A percentile compares a stretch with the other conserved stretches of the same genome.
phyloP scores from a whole-genome alignment of 2,113 vertebrate species.

The Prietella phreatophila region DNA sequence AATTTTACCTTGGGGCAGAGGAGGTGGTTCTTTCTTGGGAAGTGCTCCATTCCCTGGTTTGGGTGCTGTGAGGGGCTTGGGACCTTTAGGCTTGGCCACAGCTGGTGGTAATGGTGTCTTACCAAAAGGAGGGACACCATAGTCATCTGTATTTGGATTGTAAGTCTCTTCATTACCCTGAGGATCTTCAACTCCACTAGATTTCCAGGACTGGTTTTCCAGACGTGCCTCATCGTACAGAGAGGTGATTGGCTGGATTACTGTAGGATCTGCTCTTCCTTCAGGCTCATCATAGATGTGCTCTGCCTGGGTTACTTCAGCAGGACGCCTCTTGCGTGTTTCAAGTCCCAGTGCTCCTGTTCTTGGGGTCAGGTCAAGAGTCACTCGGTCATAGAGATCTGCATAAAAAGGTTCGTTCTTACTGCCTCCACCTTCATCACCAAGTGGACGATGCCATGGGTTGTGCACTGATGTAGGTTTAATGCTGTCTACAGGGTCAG shows the following conservation, averaged over 20 bases:
- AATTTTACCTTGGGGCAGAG: conserved; percentile 58
- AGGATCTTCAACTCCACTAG: conserved; percentile 64
- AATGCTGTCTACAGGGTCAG: conserved; percentile 86
- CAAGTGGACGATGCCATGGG: conserved; percentile 60
- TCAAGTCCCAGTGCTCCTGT: conserved; percentile 61
- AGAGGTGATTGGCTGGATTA: not conserved
- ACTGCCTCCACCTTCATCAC: conserved; percentile 59
- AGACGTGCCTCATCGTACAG: conserved; percentile 80
- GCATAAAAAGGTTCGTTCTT: conserved; percentile 63
- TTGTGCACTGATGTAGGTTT: conserved; percentile 56
- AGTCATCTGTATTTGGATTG: conserved; percentile 69
- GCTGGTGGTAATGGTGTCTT: conserved; percentile 22
- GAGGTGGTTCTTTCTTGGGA: conserved; percentile 64
- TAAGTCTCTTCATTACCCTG: conserved; percentile 73
- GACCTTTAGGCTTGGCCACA: conserved; percentile 58
- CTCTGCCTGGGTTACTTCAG: conserved; percentile 53
- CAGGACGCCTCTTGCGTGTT: conserved; percentile 35
- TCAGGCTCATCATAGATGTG: conserved; percentile 96
- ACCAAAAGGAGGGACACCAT: conserved; percentile 64
- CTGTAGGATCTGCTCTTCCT: conserved; percentile 64
- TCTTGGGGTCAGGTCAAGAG: conserved; percentile 64
- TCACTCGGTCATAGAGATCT: conserved; percentile 75
- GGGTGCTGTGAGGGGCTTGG: conserved; percentile 80
- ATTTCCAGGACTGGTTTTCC: conserved; percentile 72
- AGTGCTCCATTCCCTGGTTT: conserved; percentile 73